Percentiles rank a stretch among this genome's conserved stretches.
phyloP scores from a whole-genome alignment of 2,113 vertebrate genomes.

The Platichthys stellatus region DNA sequence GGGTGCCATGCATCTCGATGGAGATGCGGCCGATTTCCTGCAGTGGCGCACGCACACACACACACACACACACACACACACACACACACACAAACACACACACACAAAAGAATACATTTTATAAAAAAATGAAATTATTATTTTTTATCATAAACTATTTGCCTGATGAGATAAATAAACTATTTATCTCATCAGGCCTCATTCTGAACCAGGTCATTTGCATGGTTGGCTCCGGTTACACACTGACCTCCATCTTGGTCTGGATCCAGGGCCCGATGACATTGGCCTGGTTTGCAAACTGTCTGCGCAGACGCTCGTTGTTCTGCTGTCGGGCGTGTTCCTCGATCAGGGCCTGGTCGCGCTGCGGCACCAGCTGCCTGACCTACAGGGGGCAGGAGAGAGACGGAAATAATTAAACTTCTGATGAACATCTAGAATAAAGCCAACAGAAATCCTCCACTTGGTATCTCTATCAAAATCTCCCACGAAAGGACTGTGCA shows the following conservation, averaged over 20 bases:
- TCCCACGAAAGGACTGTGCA: no score
- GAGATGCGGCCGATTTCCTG: slow-evolving; percentile 98
- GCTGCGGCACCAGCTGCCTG: slow-evolving; percentile 93
- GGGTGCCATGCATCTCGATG: slow-evolving; percentile 97
- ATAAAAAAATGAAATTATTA: no score
- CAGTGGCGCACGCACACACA: not conserved
- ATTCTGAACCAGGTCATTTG: not conserved
- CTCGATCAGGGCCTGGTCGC: slow-evolving; percentile 95
- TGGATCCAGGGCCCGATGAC: slow-evolving; percentile 99
- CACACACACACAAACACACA: no score
- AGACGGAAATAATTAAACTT: not conserved
- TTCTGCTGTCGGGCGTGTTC: slow-evolving; percentile 97
- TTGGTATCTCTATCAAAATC: no score
- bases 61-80: no score
- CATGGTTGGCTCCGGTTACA: no score
- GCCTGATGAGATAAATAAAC: no score
- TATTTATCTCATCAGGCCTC: not conserved
- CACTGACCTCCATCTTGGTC: slow-evolving; percentile 96
- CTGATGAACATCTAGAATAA: no score
- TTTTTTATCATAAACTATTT: no score
- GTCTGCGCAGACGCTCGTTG: slow-evolving; percentile 94
- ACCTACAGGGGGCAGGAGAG: slow-evolving; percentile 79
- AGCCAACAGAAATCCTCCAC: no score
- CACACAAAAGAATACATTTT: no score
- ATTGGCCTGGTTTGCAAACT: slow-evolving; percentile 97